Evolutionary conservation across 2,797 vertebrate genomes (phyloP), one percentile per base, ranked within the genome.

Genomic region (Lateolabrax maculatus): DNA sequence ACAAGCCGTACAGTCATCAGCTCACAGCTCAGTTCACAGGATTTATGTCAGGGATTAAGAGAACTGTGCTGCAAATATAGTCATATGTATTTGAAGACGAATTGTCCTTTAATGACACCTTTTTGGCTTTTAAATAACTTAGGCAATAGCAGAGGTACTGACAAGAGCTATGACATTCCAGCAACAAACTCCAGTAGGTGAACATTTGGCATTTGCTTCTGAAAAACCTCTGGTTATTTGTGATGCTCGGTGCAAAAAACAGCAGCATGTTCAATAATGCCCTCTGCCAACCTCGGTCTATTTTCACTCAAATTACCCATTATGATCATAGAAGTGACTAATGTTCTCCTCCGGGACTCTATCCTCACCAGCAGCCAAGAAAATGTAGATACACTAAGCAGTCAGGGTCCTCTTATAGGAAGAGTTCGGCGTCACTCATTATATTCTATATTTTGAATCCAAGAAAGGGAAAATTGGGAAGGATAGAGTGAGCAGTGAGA

Each of bases 261-360:
- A 65, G 60, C 75, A 64, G 61, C 78, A 55, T 81, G 81, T 84
- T 85, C 79, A 74, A 43, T 72, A 70, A 80, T 69, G 76, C 75
- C 68, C 71, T 84, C 66, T 86, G 76, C 81, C 87, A 91, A 84
- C 77, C 75, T 70, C 60, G 0, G 68, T 75, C 79, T 68, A 72
- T 89, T 87, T 83, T 76, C 79, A 71, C 80, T 79, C 79, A 69
- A 81, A 86, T 86, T 72, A 86, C 48, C 81, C 79, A 78, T 86
- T 85, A 87, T 88, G 85, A 87, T 84, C 77, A 77, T 74, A 77
- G 83, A 87, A 85, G 83, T 87, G 85, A 90, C 88, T 92, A 90
- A 90, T 90, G 87, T 84, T 78, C 67, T 83, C 87, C 83, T 71
- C 57, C 0, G 88, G 91, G 85, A 84, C 75, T 80, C 84, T 79